These are phyloP conservation scores for Ophiothrix spiculata DNA, from an alignment of 35 echinoderm and acorn worm species.

Conservation along the genomic window DNA sequence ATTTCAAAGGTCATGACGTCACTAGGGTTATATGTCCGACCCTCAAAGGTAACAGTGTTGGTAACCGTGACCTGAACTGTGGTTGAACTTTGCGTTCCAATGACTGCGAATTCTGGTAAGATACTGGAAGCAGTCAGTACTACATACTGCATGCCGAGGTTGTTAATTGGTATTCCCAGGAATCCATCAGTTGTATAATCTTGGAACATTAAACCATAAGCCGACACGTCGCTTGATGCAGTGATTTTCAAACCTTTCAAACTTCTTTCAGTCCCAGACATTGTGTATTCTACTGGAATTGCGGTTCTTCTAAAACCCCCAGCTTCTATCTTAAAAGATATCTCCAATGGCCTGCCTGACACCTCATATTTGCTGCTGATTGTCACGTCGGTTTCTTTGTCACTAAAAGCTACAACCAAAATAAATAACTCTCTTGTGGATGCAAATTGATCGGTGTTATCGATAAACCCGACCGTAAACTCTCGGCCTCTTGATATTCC, in stretches of 20 bases:
- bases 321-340: constrained; percentile 30
- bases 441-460: neutral
- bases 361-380: constrained; percentile 49
- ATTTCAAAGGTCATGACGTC: constrained; percentile 33
- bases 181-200: constrained; percentile 57
- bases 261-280: constrained; percentile 24
- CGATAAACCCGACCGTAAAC: constrained; percentile 34
- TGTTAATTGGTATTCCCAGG: constrained; percentile 47
- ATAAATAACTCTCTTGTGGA: constrained; percentile 8
- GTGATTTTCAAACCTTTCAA: constrained; percentile 40
- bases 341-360: constrained; percentile 22
- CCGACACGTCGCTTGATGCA: constrained; percentile 56
- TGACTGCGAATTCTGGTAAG: constrained; percentile 12
- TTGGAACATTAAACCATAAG: constrained; percentile 34
- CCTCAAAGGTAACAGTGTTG: constrained; percentile 20
- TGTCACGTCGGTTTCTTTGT: constrained; percentile 47
- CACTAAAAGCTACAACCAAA: constrained; percentile 60
- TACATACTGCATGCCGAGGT: constrained; percentile 46
- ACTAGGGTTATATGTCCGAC: constrained; percentile 12
- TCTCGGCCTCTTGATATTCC: constrained; percentile 51
- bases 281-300: constrained; percentile 28
- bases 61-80: constrained; percentile 24
- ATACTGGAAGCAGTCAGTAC: neutral
- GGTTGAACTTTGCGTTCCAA: constrained; percentile 42
- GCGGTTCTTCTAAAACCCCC: neutral